A percentile compares a stretch with the other conserved stretches of the same genome.
Evolutionary conservation across 2,113 vertebrate species (phyloP).

Genomic region (Dinomys branickii): DNA sequence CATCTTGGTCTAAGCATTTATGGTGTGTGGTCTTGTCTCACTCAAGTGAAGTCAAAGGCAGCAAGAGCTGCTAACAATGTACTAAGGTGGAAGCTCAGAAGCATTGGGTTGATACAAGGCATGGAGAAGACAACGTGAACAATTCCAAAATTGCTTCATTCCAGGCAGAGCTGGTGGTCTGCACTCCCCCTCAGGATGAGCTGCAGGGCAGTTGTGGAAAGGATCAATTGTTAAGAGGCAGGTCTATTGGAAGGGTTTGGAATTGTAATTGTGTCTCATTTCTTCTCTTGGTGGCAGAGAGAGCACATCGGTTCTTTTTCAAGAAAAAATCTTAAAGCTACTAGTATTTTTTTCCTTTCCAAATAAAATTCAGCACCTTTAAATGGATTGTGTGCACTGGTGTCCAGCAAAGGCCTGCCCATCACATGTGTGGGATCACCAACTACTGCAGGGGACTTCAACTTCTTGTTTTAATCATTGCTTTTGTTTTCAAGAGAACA

Average conservation of each 20-base stretch:
- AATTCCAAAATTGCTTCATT: background rate
- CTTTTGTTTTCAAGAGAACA: slow-evolving; percentile 39
- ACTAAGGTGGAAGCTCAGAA: background rate
- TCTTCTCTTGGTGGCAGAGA: background rate
- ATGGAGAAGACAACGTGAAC: background rate
- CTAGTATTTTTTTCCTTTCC: background rate
- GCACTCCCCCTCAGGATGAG: background rate
- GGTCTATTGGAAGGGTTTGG: background rate
- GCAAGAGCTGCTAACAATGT: background rate
- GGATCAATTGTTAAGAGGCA: background rate
- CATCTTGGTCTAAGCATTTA: slow-evolving; percentile 35
- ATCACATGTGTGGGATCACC: background rate
- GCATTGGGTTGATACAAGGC: background rate
- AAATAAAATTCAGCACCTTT: background rate
- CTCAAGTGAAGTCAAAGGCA: background rate
- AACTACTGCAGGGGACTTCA: background rate
- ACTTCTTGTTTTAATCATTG: slow-evolving; percentile 22
- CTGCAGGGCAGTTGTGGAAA: background rate
- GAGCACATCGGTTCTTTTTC: background rate
- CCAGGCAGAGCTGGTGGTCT: background rate
- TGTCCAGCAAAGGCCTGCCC: background rate
- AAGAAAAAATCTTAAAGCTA: background rate
- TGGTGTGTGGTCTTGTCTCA: background rate
- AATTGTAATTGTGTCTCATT: background rate
- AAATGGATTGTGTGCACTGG: background rate